A percentile compares a stretch with the other conserved stretches of the same genome.
These are phyloP conservation scores for Trididemnum miniatum DNA, from an alignment of 23 tunicate species.

Conservation along the genomic window DNA sequence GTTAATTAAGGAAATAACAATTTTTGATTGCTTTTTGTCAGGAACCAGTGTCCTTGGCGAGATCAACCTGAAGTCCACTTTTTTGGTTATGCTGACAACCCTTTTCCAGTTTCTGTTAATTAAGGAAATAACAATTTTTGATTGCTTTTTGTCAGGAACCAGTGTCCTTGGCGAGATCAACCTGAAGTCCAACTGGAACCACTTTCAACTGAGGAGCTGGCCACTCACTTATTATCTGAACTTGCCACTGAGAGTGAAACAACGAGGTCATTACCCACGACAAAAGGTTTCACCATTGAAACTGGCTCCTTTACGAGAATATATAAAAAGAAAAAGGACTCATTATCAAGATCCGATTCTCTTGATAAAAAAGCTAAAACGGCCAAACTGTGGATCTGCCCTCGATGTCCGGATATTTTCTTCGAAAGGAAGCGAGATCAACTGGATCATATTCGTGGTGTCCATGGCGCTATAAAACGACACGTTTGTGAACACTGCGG, in stretches of 20 bases:
- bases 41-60: not conserved
- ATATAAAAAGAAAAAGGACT: not conserved
- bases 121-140: too few species aligned
- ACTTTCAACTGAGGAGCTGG: not conserved
- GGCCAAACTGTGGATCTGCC: constrained; percentile 48
- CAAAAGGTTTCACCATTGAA: constrained; percentile 19
- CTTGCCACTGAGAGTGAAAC: not conserved
- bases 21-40: not conserved
- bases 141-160: not conserved
- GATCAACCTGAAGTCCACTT: not conserved
- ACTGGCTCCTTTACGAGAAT: constrained; percentile 10
- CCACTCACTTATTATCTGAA: not conserved
- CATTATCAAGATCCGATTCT: too few species aligned
- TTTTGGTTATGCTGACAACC: too few species aligned
- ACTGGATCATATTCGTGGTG: constrained; percentile 25
- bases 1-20: too few species aligned
- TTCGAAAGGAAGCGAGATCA: constrained; percentile 65
- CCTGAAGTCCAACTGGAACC: not conserved
- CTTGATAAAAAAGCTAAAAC: not conserved
- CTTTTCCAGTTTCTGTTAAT: too few species aligned
- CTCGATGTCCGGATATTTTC: constrained; percentile 48
- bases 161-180: not conserved
- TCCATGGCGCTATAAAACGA: constrained; percentile 50
- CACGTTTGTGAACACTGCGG: constrained; percentile 61
- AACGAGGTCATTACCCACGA: not conserved